These are phyloP conservation scores for Tribolium freemani DNA, from an alignment of 2,888 invertebrate genomes.

Conservation along the genomic window DNA sequence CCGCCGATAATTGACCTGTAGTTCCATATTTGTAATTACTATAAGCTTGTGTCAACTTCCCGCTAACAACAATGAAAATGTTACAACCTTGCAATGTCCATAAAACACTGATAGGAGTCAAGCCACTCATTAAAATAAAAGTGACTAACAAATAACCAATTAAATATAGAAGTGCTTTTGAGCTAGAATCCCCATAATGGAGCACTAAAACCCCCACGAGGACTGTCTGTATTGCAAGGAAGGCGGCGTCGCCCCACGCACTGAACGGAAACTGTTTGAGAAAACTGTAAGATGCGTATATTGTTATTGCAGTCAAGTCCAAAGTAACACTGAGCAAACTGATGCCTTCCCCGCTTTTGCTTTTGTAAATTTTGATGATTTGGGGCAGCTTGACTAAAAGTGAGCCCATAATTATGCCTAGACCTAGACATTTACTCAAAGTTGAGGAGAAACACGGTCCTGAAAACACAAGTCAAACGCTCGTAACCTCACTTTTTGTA, in stretches of 20 bases:
- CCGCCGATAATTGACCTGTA: slow-evolving; percentile 95
- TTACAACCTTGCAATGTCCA: slow-evolving; percentile 83
- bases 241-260: slow-evolving; percentile 96
- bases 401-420: slow-evolving; percentile 92
- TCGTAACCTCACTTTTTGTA: slow-evolving; percentile 45
- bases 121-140: slow-evolving; percentile 78
- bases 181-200: slow-evolving; percentile 76
- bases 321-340: slow-evolving; percentile 86
- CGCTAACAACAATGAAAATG: slow-evolving; percentile 86
- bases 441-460: slow-evolving; percentile 89
- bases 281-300: slow-evolving; percentile 91
- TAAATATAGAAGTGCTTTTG: slow-evolving; percentile 76
- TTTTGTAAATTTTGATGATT: slow-evolving; percentile 88
- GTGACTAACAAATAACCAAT: slow-evolving; percentile 73
- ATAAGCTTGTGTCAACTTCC: slow-evolving; percentile 90
- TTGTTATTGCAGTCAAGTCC: slow-evolving; percentile 91
- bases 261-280: slow-evolving; percentile 94
- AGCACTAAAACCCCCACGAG: slow-evolving; percentile 89
- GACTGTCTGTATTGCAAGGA: slow-evolving; percentile 90
- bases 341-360: slow-evolving; percentile 91
- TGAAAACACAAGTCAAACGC: slow-evolving; percentile 68
- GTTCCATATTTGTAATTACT: slow-evolving; percentile 90
- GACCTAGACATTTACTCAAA: slow-evolving; percentile 90
- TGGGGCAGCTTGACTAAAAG: slow-evolving; percentile 97
- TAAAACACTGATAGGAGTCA: slow-evolving; percentile 81